Evolutionary conservation across 2,888 invertebrate species (phyloP), one percentile per base, ranked within the genome.

Genomic region (Perithous albicinctus): DNA sequence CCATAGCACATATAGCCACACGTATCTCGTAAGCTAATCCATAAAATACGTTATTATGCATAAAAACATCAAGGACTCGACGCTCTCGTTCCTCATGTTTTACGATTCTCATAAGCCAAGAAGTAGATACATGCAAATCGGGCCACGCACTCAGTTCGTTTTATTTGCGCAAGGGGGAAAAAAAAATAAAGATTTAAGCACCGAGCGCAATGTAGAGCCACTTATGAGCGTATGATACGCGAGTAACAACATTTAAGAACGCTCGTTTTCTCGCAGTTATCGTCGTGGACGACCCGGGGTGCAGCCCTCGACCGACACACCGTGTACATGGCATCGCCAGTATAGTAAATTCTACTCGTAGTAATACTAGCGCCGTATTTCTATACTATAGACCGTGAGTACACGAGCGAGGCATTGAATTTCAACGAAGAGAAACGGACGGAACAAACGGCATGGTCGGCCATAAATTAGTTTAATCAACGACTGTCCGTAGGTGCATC

Each of bases 401-500:
- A 69, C 66, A 43, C 43, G 43, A 43, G 73, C 66, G 54, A 20
- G 61, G 73, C 76, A 79, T 78, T 83, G 83, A 77, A 83, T 78
- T 82, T 61, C 48, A 76, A 81, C 63, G 74, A 76, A 75, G 69
- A 67, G 72, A 73, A 78, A 84, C 48, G 67, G 61, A 77, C 38
- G 75, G 73, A 83, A 85, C 72, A 80, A 82, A 85, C 79, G 66
- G 26, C 64, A 29, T 18, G 32, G 67, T 23, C 38, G 61, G 66
- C 73, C 72, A 76, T 85, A 83, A 85, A 84, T 86, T 84, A 67
- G 66, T 84, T 83, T 84, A 86, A 86, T 86, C 84, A 86, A 84
- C 72, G 78, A 70, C 69, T 56, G 56, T 78, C 20, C 15, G 48
- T 61, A 51, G 41, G 61, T 64, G 46, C 54, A 67, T 77, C 51